Base-by-base conservation (phyloP, 2,113 vertebrate species). In the Callopanchax toddi region DNA sequence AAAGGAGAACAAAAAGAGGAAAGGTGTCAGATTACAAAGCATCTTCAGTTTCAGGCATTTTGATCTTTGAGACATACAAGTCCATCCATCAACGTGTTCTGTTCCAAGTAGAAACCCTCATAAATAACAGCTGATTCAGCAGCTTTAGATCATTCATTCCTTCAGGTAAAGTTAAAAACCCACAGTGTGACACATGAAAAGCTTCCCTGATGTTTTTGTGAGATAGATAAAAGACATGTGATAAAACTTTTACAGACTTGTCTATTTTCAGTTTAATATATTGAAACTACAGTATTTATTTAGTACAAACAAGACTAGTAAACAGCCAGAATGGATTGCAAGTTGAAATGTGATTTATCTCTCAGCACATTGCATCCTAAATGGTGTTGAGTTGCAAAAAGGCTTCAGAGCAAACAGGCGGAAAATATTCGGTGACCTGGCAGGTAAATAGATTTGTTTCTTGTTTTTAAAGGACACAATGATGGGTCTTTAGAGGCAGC, bases 371-470 rank as follows among this genome's bases (percentile, higher is more conserved):
- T 66, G 68, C 49, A 73, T n/a, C 25, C 42, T 50, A 3, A n/a
- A 13, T 42, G 18, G 40, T 32, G 40, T 65, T 32, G 51, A 63
- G 13, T 37, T 72, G 34, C 52, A 48, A 43, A 39, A 46, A 2
- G 17, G 36, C 56, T 75, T 39, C 50, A n/a, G 11, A 18, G 43
- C 13, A 1, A 67, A 55, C 68, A 37, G 37, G 32, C 13, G 46
- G 45, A 65, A 78, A 69, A 76, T 20, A 56, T 76, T 64, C 53
- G 25, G 58, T 79, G 29, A 73, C 46, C 61, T 66, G 64, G 59
- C 58, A 68, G 50, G 64, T 74, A 62, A 61, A 71, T 52, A 56
- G 60, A 69, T 80, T 64, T 69, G 53, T 67, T 69, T 60, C 71
- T 70, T 83, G 54, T 74, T 78, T 68, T 49, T 66, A 45, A 18